Conservation (phyloP, 2,888 invertebrate genomes). For the Mythimna ferrago region DNA sequence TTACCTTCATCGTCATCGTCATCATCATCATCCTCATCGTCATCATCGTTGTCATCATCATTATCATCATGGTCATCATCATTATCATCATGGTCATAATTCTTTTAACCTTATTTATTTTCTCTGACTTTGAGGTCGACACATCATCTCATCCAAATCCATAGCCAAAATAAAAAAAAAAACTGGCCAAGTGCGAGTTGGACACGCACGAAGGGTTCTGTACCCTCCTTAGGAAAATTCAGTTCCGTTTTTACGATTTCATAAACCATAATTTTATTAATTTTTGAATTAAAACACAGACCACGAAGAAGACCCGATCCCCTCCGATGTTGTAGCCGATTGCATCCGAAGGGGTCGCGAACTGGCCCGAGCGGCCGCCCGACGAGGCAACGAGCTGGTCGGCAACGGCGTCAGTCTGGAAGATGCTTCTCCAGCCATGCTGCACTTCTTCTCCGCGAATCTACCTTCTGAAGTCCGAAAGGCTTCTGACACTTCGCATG, state of each 20-base stretch:
- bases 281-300: conserved; percentile 26
- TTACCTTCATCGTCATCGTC: too few species aligned
- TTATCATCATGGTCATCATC: too few species aligned
- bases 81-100: too few species aligned
- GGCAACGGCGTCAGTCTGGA: conserved; percentile 79
- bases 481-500: conserved; percentile 80
- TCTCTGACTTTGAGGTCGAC: too few species aligned
- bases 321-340: conserved; percentile 90
- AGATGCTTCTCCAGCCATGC: conserved; percentile 78
- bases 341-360: conserved; percentile 82
- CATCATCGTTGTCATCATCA: too few species aligned
- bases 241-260: not conserved
- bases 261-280: not conserved
- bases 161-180: too few species aligned
- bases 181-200: too few species aligned
- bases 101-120: too few species aligned
- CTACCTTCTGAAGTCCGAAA: conserved; percentile 78
- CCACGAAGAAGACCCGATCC: conserved; percentile 88
- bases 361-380: conserved; percentile 76
- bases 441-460: conserved; percentile 82
- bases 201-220: too few species aligned
- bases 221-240: too few species aligned
- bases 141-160: too few species aligned
- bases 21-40: too few species aligned
- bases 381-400: conserved; percentile 80